These are phyloP conservation scores for Daboia siamensis DNA, from an alignment of 2,113 vertebrate species.

Conservation along the genomic window DNA sequence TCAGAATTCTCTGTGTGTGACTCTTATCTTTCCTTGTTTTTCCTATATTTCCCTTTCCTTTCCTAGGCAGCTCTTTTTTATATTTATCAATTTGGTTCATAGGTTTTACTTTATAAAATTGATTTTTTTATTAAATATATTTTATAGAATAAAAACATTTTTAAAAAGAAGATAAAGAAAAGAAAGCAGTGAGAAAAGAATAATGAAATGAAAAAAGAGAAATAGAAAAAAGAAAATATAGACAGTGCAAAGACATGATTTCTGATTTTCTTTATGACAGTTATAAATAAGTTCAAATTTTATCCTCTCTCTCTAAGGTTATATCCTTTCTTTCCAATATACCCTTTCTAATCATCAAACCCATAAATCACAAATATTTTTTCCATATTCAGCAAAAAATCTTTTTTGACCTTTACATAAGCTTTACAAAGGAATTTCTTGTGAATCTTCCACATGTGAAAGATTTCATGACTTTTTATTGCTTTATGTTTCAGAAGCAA, in stretches of 20 bases:
- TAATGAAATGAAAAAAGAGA: not conserved
- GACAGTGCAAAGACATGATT: not conserved
- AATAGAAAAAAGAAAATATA: not conserved
- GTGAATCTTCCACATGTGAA: not conserved
- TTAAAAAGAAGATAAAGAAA: not conserved
- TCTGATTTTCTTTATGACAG: not conserved
- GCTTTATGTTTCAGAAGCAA: not conserved
- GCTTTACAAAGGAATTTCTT: not conserved
- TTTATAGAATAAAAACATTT: not conserved
- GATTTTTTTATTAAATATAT: not conserved
- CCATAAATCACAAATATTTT: not conserved
- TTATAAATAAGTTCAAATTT: not conserved
- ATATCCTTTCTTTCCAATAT: not conserved
- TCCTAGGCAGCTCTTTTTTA: not conserved
- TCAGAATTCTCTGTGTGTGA: not conserved
- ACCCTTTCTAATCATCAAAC: not conserved
- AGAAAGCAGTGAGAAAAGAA: not conserved
- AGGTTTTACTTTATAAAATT: not conserved
- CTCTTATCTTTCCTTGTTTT: not conserved
- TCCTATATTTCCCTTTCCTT: not conserved
- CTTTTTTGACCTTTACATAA: not conserved
- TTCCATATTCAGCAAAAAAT: not conserved
- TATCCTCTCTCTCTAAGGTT: not conserved
- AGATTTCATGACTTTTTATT: not conserved
- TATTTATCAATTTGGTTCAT: not conserved